Evolutionary conservation across 2,113 vertebrate species (phyloP), one percentile per base, ranked within the genome.

Genomic region (Hydrochoerus hydrochaeris): DNA sequence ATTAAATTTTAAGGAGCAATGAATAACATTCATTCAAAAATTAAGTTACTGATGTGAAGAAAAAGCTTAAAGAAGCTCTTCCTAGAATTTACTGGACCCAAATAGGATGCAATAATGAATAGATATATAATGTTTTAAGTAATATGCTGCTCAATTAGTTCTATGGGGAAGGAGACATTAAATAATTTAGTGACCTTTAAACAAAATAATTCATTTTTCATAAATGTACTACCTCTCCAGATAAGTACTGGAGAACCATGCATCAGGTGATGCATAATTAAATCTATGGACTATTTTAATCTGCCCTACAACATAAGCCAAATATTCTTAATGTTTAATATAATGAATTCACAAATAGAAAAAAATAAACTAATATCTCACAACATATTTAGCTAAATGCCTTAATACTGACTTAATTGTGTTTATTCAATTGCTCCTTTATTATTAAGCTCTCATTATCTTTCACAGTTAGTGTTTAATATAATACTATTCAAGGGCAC

Each of bases 401-500:
- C 82, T 92, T 96, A 87, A 87, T 67, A 71, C 38, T 65, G 32
- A 5, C 28, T 92, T 94, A 89, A 93, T 89, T 96, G 54, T 95
- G 65, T 89, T 91, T 89, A 38, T 91, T 2, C 35, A 93, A 16
- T 90, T 52, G 32, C 41, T 49, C 12, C 20, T 73, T 91, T 77
- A 44, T 65, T 92, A 80, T 92, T 92, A 95, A 89, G 87, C 32
- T 63, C 10, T 85, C 44, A 22, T n/a, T 85, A 28, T 73, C 22
- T 92, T 73, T 97, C 84, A 92, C 38, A 84, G 92, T 82, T 11
- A 32, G 30, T 77, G 0, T 81, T 95, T 90, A 95, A 35, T 90
- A 52, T n/a, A 90, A 73, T 94, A 30, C 49, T 73, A 63, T 41
- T 88, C 82, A 94, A 96, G 49, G 32, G 57, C 32, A 81, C 52